Evolutionary conservation across 1,140 invertebrate genomes (phyloP).

Genomic region (Dendroctonus ponderosae): DNA sequence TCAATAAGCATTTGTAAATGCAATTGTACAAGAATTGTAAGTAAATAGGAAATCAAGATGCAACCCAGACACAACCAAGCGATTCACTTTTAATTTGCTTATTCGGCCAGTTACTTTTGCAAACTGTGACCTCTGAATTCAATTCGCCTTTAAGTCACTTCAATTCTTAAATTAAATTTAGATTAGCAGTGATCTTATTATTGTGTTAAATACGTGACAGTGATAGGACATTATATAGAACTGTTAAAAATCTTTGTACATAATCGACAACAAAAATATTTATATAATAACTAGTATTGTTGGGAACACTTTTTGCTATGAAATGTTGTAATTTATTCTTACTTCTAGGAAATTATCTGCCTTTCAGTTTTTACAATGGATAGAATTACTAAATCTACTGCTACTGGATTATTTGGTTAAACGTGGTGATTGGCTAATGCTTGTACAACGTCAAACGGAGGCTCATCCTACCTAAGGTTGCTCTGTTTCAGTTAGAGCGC

Average conservation of each 20-base stretch:
- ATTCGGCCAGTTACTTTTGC: no score
- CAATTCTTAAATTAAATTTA: neutral
- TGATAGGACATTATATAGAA: slow-evolving; percentile 33
- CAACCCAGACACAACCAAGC: no score
- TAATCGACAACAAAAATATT: slow-evolving; percentile 42
- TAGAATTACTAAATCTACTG: neutral
- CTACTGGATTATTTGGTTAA: neutral
- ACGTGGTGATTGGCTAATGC: no score
- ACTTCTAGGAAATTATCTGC: slow-evolving; percentile 29
- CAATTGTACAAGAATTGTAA: no score
- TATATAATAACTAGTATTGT: slow-evolving; percentile 43
- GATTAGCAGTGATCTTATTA: slow-evolving; percentile 32
- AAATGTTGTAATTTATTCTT: slow-evolving; percentile 35
- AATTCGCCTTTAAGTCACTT: neutral
- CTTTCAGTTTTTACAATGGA: slow-evolving; percentile 33
- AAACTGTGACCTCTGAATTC: no score
- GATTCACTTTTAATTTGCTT: no score
- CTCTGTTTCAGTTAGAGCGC: no score
- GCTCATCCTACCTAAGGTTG: no score
- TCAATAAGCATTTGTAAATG: neutral
- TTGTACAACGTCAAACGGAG: no score
- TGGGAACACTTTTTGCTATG: slow-evolving; percentile 47
- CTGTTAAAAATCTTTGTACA: slow-evolving; percentile 44
- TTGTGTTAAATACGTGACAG: slow-evolving; percentile 37
- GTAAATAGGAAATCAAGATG: no score